Conservation (phyloP, 2,113 vertebrate species). For the Paramormyrops kingsleyae region DNA sequence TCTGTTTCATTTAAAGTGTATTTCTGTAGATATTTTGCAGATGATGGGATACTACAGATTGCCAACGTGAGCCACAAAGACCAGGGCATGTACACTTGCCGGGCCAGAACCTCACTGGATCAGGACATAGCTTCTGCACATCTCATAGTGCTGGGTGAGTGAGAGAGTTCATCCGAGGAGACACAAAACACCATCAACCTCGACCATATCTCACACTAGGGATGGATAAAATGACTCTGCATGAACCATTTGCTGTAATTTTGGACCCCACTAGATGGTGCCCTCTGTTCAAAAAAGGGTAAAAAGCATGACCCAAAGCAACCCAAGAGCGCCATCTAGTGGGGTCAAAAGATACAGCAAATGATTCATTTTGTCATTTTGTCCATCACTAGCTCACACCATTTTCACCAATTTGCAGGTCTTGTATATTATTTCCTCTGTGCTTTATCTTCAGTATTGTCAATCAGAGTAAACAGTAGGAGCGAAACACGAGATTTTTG, state of each 20-base stretch:
- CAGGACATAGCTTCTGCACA: constrained; percentile 42
- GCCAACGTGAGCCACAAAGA: constrained; percentile 71
- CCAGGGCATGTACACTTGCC: constrained; percentile 73
- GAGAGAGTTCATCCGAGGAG: neutral
- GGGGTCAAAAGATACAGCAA: neutral
- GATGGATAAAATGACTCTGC: neutral
- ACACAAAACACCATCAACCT: neutral
- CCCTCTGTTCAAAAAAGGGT: neutral
- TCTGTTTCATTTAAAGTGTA: neutral
- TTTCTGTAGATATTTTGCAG: constrained; percentile 59
- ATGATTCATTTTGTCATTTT: neutral
- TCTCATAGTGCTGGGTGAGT: constrained; percentile 80
- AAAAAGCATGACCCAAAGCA: neutral
- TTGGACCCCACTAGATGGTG: neutral
- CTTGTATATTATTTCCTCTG: no score
- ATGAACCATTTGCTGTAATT: neutral
- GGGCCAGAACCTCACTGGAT: constrained; percentile 74
- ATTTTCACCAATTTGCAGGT: neutral
- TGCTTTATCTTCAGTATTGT: neutral
- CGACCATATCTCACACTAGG: neutral
- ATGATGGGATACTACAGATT: constrained; percentile 74
- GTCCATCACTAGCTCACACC: neutral
- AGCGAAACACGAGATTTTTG: neutral
- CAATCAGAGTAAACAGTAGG: neutral
- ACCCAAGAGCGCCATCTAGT: neutral